These are phyloP conservation scores for Poicephalus gulielmi DNA, from an alignment of 2,113 vertebrate genomes.

Conservation along the genomic window DNA sequence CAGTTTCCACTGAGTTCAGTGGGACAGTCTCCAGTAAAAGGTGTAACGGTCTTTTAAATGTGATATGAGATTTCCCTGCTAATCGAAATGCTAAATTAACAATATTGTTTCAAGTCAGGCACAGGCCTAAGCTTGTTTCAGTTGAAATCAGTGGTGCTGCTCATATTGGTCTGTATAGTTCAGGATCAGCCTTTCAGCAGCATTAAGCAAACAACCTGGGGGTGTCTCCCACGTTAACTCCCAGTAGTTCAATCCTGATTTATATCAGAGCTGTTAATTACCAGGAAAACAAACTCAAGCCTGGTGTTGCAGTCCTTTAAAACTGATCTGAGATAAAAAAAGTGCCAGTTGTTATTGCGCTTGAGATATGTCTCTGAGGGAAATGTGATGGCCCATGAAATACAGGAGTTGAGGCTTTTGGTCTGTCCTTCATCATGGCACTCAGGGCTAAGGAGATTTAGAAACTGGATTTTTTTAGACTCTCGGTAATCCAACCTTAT, in stretches of 20 bases:
- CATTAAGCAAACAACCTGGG: background rate
- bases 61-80: background rate
- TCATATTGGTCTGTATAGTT: background rate
- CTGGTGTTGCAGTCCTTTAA: background rate
- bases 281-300: background rate
- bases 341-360: background rate
- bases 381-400: fast-evolving
- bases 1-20: background rate
- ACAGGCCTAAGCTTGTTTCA: background rate
- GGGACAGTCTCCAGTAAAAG: background rate
- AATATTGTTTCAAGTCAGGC: background rate
- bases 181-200: background rate
- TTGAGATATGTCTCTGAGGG: background rate
- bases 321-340: background rate
- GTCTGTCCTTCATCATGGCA: background rate
- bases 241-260: background rate
- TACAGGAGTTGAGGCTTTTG: background rate
- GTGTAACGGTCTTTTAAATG: background rate
- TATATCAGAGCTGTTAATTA: background rate
- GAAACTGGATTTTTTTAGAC: background rate
- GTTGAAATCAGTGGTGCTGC: background rate
- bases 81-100: background rate
- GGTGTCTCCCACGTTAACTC: background rate
- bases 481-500: background rate
- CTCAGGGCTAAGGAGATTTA: background rate